Evolutionary conservation across 2,113 vertebrate genomes (phyloP), one percentile per base, ranked within the genome.

Genomic region (Nibea albiflora): DNA sequence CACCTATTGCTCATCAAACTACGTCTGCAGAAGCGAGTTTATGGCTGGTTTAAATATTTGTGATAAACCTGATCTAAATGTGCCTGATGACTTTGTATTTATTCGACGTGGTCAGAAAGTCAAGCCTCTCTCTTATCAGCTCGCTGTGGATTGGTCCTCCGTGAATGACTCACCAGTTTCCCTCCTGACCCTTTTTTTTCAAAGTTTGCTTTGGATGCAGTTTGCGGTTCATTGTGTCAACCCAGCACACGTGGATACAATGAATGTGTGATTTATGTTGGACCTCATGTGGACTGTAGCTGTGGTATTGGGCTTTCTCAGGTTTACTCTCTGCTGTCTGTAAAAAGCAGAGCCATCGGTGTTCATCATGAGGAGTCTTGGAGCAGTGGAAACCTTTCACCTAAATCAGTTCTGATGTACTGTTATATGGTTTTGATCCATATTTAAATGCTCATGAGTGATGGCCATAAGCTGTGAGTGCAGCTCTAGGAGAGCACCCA

Each of bases 141-240:
- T 73, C 52, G 58, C 65, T 60, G 19, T 28, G 60, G 71, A 78
- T 69, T 26, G 66, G 35, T 73, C 69, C 64, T 85, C 49, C n/a
- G 56, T 54, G 63, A 52, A 20, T 46, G 63, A 75, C 64, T 88
- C 66, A 70, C 56, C 56, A 53, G 28, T 78, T 79, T 89, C 78
- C 7, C 62, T 83, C 47, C 68, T 93, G 88, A 91, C 86, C 90
- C 67, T 80, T 68, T 90, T 90, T 68, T 90, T 93, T 85, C 63
- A 65, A 19, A 64, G 80, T 89, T 88, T 84, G 28, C 67, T 79
- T 89, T 89, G 88, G 87, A 89, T 62, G 73, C 47, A 52, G 49
- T 9, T 42, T 52, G 56, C 5, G 42, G 57, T 77, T 72, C 39
- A 68, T 11, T 83, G 77, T 52, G 73, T 85, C 67, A 79, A 56